Base-by-base conservation (phyloP, 2,888 invertebrate genomes). In the Cryptocephalus primarius region DNA sequence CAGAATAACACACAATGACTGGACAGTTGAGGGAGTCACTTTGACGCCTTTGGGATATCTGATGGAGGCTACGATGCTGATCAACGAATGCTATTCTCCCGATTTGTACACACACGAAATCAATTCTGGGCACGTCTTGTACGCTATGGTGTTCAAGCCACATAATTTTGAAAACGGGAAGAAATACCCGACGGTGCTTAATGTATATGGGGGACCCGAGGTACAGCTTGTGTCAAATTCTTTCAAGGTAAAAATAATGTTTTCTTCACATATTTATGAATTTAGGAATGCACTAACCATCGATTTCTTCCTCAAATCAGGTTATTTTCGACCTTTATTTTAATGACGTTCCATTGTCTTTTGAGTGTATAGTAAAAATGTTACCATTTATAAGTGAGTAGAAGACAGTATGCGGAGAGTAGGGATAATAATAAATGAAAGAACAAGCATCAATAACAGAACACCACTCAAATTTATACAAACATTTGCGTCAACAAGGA, bases 131-230 rank as follows among this genome's bases (percentile, higher is more conserved):
- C 82, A 84, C 58, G 75, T 78, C 11, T 72, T 89, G 47, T 84
- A 87, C 60, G 92, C 94, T 40, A 88, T 95, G 82, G 83, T 94
- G 53, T 94, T 93, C 73, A 86, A 88, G 61, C 90, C 89, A 2
- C 82, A 83, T 62, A 78, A 80, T 65, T 82, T 78, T 59, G 75
- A 78, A 51, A 72, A 74, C 1, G 79, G 78, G 8, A 68, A 71
- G 49, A 81, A 85, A 50, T 92, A 93, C 73, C 96, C 99, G 1
- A 93, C 94, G 11, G 85, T 99, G 49, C 77, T 97, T 43, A 93
- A 94, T 70, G 91, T 99, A 45, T 99, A 99, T 67, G 99, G 95
- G 2, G 99, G 99, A 0, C 99, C 99, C 0, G 95, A 96, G 69
- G 94, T 97, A 42, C 97, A 99, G 73, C 80, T 95, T 36, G 97